Conservation (phyloP, 1,140 invertebrate species). For the Papilio dardanus region DNA sequence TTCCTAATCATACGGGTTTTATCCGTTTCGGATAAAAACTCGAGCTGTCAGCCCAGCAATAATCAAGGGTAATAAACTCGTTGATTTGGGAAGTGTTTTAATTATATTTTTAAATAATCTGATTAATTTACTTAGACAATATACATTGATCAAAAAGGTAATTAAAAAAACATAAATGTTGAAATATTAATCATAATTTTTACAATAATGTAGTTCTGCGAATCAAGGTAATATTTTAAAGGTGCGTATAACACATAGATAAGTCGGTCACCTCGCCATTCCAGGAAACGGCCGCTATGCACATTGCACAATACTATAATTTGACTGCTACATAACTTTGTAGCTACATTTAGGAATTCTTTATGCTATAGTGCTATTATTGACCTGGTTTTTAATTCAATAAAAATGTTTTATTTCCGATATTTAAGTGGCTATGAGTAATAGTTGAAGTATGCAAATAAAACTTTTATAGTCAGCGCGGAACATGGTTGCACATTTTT, state of each 20-base stretch:
- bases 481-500: not conserved
- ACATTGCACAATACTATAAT: conserved; percentile 44
- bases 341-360: not conserved
- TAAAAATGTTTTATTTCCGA: conserved; percentile 10
- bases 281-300: conserved; percentile 44
- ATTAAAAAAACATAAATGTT: no score
- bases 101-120: not conserved
- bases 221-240: conserved; percentile 5
- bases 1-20: no score
- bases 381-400: conserved; percentile 1
- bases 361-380: not conserved
- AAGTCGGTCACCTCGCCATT: conserved; percentile 50
- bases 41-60: no score
- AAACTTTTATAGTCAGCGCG: not conserved
- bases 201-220: not conserved
- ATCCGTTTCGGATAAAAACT: no score
- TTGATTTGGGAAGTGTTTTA: not conserved
- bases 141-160: not conserved
- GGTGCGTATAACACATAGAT: conserved; percentile 33
- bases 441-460: not conserved
- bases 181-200: not conserved
- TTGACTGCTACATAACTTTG: conserved; percentile 39
- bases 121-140: not conserved
- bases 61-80: not conserved
- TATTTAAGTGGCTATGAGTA: conserved; percentile 17